Evolutionary conservation across 1,140 invertebrate genomes (phyloP).

Genomic region (Temnothorax longispinosus): DNA sequence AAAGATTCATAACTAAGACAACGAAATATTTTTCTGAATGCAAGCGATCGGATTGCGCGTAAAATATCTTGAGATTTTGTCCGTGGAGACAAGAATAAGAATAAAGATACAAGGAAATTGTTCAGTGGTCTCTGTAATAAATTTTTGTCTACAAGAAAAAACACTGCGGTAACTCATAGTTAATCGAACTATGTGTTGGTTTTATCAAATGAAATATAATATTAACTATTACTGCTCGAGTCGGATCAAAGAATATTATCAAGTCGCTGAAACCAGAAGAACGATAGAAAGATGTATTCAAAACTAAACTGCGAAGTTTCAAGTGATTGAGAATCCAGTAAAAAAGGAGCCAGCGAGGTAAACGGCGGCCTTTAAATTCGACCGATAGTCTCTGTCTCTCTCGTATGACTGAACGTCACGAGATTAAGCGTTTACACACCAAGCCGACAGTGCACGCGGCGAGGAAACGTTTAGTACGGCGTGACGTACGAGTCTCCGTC

Average conservation of each 20-base stretch:
- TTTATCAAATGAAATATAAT: background rate
- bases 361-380: background rate
- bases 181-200: background rate
- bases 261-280: background rate
- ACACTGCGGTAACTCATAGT: background rate
- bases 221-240: background rate
- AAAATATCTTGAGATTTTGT: background rate
- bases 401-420: background rate
- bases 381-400: background rate
- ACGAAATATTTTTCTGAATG: background rate
- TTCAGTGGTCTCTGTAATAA: background rate
- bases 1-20: background rate
- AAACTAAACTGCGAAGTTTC: background rate
- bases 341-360: background rate
- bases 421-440: background rate
- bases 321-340: background rate
- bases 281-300: background rate
- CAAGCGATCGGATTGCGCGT: background rate
- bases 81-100: background rate
- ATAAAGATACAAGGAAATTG: background rate
- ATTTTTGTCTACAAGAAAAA: background rate
- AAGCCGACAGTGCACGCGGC: background rate
- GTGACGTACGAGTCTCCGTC: background rate
- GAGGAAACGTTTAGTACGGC: background rate
- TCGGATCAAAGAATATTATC: background rate